Percentiles rank a stretch among this genome's conserved stretches.
Conservation (phyloP, 2,797 vertebrate species). For the Mormyrops boulengeri region DNA sequence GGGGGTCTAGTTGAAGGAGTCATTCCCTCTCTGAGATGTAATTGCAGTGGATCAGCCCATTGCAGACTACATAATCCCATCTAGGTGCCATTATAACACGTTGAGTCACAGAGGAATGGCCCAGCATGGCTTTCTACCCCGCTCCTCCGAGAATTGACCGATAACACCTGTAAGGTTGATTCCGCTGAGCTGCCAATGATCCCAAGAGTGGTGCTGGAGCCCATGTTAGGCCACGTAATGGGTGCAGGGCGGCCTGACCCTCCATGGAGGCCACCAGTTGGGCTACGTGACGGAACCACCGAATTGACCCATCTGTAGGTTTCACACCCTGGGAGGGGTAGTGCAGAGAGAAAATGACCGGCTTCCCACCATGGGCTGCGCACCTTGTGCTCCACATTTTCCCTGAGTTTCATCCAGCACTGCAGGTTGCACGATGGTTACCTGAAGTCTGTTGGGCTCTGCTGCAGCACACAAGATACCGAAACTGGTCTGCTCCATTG, state of each 20-base stretch:
- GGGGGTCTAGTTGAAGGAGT: background rate
- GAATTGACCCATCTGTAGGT: background rate
- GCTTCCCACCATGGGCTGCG: background rate
- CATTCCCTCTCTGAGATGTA: constrained; percentile 10
- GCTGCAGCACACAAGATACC: background rate
- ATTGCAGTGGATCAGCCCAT: constrained; percentile 12
- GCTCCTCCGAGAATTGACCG: background rate
- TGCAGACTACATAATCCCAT: constrained; percentile 6
- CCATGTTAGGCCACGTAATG: background rate
- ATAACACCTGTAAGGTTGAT: constrained; percentile 12
- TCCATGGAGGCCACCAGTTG: background rate
- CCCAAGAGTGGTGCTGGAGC: background rate
- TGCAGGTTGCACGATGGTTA: background rate
- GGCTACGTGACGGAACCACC: background rate
- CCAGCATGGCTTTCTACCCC: background rate
- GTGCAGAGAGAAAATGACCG: background rate
- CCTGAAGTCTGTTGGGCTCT: background rate
- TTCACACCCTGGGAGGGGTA: background rate
- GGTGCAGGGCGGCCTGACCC: background rate
- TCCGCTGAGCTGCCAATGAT: background rate
- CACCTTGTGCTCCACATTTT: background rate
- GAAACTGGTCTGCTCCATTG: background rate
- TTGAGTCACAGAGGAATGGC: background rate
- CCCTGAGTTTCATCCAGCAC: background rate
- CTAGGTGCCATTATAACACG: constrained; percentile 14